Conservation (phyloP, 2,113 vertebrate genomes). For the Tragelaphus imberbis region DNA sequence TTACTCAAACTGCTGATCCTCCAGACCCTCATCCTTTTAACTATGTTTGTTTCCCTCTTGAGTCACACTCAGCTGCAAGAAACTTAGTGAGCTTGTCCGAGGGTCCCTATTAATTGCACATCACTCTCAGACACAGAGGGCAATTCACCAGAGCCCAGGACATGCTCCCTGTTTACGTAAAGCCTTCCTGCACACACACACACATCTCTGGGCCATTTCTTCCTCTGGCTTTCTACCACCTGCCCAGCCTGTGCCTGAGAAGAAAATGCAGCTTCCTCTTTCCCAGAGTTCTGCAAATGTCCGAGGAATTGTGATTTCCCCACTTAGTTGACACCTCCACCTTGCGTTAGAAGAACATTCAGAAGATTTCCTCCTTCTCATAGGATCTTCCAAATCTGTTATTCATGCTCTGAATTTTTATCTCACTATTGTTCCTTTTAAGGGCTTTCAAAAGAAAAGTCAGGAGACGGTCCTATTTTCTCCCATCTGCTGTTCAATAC, state of each 20-base stretch:
- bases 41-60: neutral
- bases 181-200: neutral
- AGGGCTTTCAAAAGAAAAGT: neutral
- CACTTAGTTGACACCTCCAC: neutral
- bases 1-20: neutral
- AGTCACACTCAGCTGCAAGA: neutral
- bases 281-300: neutral
- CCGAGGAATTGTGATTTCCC: neutral
- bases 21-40: neutral
- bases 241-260: neutral
- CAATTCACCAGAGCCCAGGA: neutral
- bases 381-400: neutral
- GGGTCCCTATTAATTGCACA: neutral
- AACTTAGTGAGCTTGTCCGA: neutral
- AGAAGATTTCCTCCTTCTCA: neutral
- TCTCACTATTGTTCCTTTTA: neutral
- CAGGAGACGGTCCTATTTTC: neutral
- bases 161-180: neutral
- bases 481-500: neutral
- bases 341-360: neutral
- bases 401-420: neutral
- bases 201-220: neutral
- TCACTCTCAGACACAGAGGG: neutral
- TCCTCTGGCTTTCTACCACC: neutral
- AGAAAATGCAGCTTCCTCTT: neutral